Conservation (phyloP, 2,888 invertebrate species). For the Nebria brevicollis region DNA sequence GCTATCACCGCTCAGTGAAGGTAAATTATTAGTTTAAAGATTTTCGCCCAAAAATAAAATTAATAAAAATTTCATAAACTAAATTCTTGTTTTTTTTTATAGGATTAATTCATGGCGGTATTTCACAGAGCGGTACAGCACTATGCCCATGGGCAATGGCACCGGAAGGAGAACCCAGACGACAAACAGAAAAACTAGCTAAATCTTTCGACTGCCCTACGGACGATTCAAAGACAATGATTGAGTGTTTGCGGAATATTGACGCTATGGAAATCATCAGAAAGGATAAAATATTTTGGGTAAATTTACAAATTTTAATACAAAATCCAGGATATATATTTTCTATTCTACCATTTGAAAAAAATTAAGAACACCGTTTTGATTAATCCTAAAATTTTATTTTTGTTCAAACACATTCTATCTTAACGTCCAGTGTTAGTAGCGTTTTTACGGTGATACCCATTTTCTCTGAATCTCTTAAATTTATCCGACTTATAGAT, state of each 20-base stretch:
- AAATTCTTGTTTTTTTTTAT: conserved; percentile 25
- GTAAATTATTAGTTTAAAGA: conserved; percentile 49
- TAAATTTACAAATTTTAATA: conserved; percentile 60
- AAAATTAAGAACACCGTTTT: too few relatives aligned
- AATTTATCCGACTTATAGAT: background rate
- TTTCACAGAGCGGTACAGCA: conserved; percentile 80
- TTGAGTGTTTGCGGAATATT: conserved; percentile 72
- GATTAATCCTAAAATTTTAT: too few relatives aligned
- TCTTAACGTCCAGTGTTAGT: background rate
- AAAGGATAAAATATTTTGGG: conserved; percentile 75
- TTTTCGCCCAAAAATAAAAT: background rate
- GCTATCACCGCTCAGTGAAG: conserved; percentile 60
- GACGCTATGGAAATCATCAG: conserved; percentile 72
- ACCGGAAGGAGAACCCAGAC: conserved; percentile 65
- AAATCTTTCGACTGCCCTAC: conserved; percentile 71
- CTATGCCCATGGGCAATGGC: conserved; percentile 55
- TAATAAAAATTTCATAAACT: background rate
- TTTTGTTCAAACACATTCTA: background rate
- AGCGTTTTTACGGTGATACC: background rate
- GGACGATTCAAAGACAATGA: conserved; percentile 62
- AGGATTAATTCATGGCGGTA: conserved; percentile 78
- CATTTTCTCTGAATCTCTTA: background rate
- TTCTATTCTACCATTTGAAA: too few relatives aligned
- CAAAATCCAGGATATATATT: background rate
- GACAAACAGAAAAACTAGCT: conserved; percentile 70